Evolutionary conservation across 2,797 vertebrate species (phyloP).

Genomic region (Botia almorhae): DNA sequence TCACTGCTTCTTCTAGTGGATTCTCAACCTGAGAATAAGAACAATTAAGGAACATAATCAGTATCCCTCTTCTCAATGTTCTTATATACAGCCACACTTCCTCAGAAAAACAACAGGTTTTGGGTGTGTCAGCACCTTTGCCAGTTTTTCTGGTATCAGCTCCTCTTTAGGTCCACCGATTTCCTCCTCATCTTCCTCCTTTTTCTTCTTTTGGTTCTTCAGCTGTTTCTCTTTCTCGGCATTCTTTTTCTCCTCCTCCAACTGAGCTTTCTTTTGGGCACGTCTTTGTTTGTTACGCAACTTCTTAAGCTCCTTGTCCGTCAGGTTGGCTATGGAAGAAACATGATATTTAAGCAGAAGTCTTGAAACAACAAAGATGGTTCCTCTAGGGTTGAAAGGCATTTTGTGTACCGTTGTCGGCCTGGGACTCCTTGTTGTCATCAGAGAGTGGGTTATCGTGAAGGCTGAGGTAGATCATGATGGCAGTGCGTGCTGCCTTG

Average conservation of each 20-base stretch:
- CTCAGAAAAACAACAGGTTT: not conserved
- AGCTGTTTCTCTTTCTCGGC: constrained; percentile 98
- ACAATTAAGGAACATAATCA: not conserved
- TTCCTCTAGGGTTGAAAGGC: not conserved
- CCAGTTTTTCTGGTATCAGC: constrained; percentile 95
- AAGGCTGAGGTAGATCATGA: constrained; percentile 97
- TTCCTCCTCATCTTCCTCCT: constrained; percentile 98
- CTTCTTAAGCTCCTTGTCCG: constrained; percentile 98
- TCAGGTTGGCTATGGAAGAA: constrained; percentile 79
- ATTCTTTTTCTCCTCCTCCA: constrained; percentile 98
- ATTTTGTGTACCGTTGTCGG: constrained; percentile 85
- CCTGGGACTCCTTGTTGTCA: constrained; percentile 94
- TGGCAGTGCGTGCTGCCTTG: constrained; percentile 93
- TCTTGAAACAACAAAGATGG: not conserved
- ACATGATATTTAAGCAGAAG: not conserved
- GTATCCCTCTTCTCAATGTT: too few relatives aligned
- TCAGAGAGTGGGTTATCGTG: constrained; percentile 96
- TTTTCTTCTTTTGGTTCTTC: constrained; percentile 99
- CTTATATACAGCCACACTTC: not conserved
- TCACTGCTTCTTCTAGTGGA: constrained; percentile 98
- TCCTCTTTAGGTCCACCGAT: constrained; percentile 97
- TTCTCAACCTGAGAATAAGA: constrained; percentile 85
- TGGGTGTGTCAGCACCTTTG: constrained; percentile 81
- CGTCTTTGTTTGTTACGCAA: constrained; percentile 96
- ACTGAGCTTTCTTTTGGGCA: constrained; percentile 97